Conservation (phyloP, 2,113 vertebrate species). For the Anarrhichthys ocellatus region DNA sequence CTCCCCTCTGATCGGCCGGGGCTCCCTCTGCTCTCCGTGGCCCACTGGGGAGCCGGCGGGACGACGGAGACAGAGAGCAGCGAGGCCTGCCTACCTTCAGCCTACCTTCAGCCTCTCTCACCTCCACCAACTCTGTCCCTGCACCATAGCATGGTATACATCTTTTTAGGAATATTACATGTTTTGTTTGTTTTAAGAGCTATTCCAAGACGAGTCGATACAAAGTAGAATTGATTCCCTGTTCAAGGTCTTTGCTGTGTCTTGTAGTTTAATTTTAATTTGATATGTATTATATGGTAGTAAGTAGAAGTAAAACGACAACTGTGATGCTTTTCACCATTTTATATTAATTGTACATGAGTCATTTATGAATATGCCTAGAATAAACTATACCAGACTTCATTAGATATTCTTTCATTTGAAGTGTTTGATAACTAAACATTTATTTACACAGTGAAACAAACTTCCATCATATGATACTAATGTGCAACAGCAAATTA, state of each 20-base stretch:
- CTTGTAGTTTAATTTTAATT: neutral
- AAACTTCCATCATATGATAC: too few relatives aligned
- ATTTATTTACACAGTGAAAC: too few relatives aligned
- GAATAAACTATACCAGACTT: too few relatives aligned
- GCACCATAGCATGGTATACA: neutral
- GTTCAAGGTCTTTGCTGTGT: neutral
- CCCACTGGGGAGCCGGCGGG: slow-evolving; percentile 68
- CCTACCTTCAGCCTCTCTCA: slow-evolving; percentile 50
- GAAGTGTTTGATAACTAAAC: too few relatives aligned
- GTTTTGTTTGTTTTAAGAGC: neutral
- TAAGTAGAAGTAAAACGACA: too few relatives aligned
- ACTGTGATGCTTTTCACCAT: too few relatives aligned
- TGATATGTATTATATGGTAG: neutral
- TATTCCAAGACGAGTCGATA: neutral
- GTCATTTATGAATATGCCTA: too few relatives aligned
- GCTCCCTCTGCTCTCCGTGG: slow-evolving; percentile 80
- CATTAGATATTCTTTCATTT: too few relatives aligned
- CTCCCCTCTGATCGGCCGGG: slow-evolving; percentile 84
- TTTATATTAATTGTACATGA: too few relatives aligned
- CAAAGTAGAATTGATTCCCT: neutral
- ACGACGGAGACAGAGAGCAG: slow-evolving; percentile 23
- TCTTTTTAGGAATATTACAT: neutral
- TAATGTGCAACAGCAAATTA: too few relatives aligned
- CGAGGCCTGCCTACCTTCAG: slow-evolving; percentile 42
- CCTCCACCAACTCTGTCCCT: slow-evolving; percentile 29